Evolutionary conservation across 2,113 vertebrate species (phyloP), one percentile per base, ranked within the genome.

Genomic region (Perognathus longimembris): DNA sequence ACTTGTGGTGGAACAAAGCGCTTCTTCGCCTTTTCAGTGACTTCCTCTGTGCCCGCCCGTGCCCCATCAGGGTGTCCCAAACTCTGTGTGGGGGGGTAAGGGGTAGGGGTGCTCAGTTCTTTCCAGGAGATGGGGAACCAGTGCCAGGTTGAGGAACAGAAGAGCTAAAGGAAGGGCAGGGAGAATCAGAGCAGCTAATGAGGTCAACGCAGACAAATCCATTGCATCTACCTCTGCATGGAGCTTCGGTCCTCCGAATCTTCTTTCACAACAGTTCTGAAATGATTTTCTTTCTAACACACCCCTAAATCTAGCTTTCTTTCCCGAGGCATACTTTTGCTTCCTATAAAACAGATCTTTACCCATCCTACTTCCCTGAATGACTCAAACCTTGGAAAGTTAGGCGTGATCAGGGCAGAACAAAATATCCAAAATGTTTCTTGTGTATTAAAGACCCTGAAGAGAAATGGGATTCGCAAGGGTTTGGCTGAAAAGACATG

Each of bases 191-290:
- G 64, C 3, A 67, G 21, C n/a, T 63, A 9, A 5, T 54, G 88
- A 82, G 50, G n/a, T 38, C 30, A 6, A 18, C 4, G 59, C 28
- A 50, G 45, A 78, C 24, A 28, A 54, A 2, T 17, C 26, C 42
- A 81, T 75, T 50, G 20, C n/a, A 0, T 17, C 45, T 5, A 34
- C 20, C 28, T 17, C 1, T 0, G 1, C 2, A 8, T 28, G 36
- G 59, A 38, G 6, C 28, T 34, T 38, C 50, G 54, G 40, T 10
- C 57, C 6, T 59, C 26, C 21, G 50, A 4, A 26, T 74, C 42
- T 38, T 40, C 34, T 73, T 75, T 30, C 28, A 12, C 67, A 15
- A 14, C 14, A 59, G 1, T 78, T 83, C 66, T 69, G 50, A 88
- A 34, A 34, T 17, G 42, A 34, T 18, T 24, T 85, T 54, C 0